Conservation (phyloP, 2,797 vertebrate genomes). For the Pipistrellus nathusii region DNA sequence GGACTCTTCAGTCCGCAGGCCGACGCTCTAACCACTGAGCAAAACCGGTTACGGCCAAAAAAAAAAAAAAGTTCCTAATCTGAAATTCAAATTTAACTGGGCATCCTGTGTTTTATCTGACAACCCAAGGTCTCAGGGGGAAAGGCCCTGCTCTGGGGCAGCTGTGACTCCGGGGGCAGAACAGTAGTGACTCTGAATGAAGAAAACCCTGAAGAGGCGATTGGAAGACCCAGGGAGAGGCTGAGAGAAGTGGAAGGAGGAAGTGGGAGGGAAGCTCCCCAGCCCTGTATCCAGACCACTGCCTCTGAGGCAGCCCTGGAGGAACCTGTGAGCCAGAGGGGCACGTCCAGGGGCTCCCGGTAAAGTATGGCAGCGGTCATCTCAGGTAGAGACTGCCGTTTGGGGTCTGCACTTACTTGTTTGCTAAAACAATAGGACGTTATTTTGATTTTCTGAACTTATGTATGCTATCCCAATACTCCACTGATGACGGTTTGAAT, state of each 20-base stretch:
- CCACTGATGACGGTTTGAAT: too few relatives aligned
- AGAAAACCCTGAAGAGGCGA: background rate
- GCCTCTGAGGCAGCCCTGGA: background rate
- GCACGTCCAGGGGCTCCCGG: too few relatives aligned
- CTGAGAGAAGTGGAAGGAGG: background rate
- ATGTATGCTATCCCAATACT: too few relatives aligned
- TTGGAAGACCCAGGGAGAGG: background rate
- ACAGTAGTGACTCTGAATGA: background rate
- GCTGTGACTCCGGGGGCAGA: background rate
- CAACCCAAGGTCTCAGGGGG: background rate
- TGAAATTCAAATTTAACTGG: background rate
- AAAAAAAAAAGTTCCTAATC: background rate
- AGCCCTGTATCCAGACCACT: background rate
- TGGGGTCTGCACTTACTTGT: too few relatives aligned
- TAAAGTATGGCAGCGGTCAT: too few relatives aligned
- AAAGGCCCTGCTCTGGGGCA: background rate
- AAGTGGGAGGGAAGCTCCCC: background rate
- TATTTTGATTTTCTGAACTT: too few relatives aligned
- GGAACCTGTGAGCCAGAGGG: background rate
- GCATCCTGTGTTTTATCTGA: background rate
- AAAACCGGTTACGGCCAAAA: too few relatives aligned
- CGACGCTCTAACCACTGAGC: too few relatives aligned
- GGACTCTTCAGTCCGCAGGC: too few relatives aligned
- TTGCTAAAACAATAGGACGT: too few relatives aligned
- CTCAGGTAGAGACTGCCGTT: too few relatives aligned